Base-by-base conservation (phyloP, 2,888 invertebrate species). In the Plagiodera versicolora region DNA sequence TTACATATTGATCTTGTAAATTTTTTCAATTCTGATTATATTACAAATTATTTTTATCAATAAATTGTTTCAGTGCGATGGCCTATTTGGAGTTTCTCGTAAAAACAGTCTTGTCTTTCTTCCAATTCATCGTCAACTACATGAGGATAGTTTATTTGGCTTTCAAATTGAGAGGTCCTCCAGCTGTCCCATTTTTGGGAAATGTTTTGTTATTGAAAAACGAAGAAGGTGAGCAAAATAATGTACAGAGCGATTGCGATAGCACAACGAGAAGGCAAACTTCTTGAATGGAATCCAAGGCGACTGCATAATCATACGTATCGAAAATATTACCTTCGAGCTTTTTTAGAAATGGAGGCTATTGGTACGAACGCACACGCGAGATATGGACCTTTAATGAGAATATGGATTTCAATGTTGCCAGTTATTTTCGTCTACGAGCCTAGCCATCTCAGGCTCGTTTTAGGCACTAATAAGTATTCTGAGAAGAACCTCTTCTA, bases 401-500 rank as follows among this genome's bases (percentile, higher is more conserved):
- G 84, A 11, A 68, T 81, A 49, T 87, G 87, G 87, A 62, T 86
- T 32, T 76, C 83, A 0, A 58, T 84, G 11, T 70, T 85, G 56
- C 87, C 87, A 1, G 80, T 82, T 50, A 81, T 86, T 59, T 76
- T 82, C 6, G 76, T 86, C 0, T 66, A 82, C 6, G 83, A 86
- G 52, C 86, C 86, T 0, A 80, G 83, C 56, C 83, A 85, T 72
- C 72, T 86, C 14, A 85, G 86, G 72, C 67, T 77, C 11, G 80
- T 86, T 14, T 76, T 86, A 11, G 79, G 83, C 20, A 84, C 81
- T 14, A 77, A 80, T 52, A 84, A 82, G 69, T 82, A 84, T 65
- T 83, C 83, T 0, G 80, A 81, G 16, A 86, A 86, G 71, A 82
- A 82, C 1, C 81, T 82, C 60, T 80, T 86, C 60, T 86, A 86